phyloP scores from a whole-genome alignment of 2,797 vertebrate species.

The Lacerta bilineata region DNA sequence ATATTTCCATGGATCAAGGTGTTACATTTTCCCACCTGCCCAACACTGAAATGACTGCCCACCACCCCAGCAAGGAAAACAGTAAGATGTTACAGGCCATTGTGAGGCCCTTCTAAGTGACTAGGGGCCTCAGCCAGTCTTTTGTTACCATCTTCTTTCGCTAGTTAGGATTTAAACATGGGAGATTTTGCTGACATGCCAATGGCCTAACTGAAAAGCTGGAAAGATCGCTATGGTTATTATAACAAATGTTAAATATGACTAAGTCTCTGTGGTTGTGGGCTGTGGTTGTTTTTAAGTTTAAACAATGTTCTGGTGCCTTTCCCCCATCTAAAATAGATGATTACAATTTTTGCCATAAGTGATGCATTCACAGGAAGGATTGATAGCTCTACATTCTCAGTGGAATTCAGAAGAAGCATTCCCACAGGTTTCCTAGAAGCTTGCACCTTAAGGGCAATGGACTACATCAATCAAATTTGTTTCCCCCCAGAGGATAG shows the following conservation, averaged over 20 bases:
- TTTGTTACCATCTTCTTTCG: background rate
- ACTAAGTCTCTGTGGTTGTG: background rate
- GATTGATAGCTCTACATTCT: background rate
- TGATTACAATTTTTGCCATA: background rate
- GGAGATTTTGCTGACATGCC: too few relatives aligned
- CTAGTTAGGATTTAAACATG: background rate
- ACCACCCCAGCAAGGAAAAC: too few relatives aligned
- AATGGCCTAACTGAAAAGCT: background rate
- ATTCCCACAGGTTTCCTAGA: background rate
- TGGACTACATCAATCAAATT: conserved; percentile 16
- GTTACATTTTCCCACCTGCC: too few relatives aligned
- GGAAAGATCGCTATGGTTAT: background rate
- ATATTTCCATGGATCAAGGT: too few relatives aligned
- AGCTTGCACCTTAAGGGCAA: background rate
- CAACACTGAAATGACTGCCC: too few relatives aligned
- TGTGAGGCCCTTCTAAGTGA: too few relatives aligned
- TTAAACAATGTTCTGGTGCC: background rate
- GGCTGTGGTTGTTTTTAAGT: background rate
- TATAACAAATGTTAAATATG: background rate
- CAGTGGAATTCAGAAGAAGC: background rate
- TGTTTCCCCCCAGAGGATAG: background rate
- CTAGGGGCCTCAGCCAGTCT: background rate
- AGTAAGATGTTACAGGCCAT: too few relatives aligned
- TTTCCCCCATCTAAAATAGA: background rate
- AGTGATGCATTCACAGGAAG: background rate